phyloP scores from a whole-genome alignment of 2,797 vertebrate genomes.

The Allobates femoralis region DNA sequence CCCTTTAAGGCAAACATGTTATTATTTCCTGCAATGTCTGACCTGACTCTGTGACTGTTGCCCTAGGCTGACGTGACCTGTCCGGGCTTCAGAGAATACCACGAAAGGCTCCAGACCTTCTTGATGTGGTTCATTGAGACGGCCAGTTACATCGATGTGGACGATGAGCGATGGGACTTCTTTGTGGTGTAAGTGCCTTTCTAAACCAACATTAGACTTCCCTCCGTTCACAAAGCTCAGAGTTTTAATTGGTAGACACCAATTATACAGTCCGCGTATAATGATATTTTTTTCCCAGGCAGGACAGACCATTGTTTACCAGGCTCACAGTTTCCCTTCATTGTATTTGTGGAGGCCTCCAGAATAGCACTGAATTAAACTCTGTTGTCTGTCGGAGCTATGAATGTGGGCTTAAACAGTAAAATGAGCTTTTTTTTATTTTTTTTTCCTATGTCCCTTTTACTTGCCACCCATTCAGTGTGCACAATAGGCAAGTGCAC shows the following conservation, averaged over 20 bases:
- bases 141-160: constrained; percentile 96
- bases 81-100: constrained; percentile 94
- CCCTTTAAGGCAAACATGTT: background rate
- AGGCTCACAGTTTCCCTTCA: constrained; percentile 91
- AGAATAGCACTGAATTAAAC: constrained; percentile 98
- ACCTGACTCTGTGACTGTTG: constrained; percentile 79
- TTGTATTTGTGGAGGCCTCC: constrained; percentile 83
- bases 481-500: constrained; percentile 98
- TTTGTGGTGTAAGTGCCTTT: constrained; percentile 98
- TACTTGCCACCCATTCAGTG: constrained; percentile 99
- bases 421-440: constrained; percentile 88
- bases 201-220: constrained; percentile 88
- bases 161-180: constrained; percentile 99
- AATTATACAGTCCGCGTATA: constrained; percentile 96
- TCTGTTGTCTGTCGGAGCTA: constrained; percentile 97
- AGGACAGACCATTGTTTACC: constrained; percentile 95
- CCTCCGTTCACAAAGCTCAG: constrained; percentile 89
- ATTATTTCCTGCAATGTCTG: constrained; percentile 66
- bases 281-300: constrained; percentile 96
- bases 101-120: constrained; percentile 97
- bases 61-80: constrained; percentile 89
- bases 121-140: constrained; percentile 99
- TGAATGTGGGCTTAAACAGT: constrained; percentile 99
- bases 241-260: constrained; percentile 86
- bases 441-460: constrained; percentile 98